Conservation (phyloP, 2,888 invertebrate species). For the Ophraella communa region DNA sequence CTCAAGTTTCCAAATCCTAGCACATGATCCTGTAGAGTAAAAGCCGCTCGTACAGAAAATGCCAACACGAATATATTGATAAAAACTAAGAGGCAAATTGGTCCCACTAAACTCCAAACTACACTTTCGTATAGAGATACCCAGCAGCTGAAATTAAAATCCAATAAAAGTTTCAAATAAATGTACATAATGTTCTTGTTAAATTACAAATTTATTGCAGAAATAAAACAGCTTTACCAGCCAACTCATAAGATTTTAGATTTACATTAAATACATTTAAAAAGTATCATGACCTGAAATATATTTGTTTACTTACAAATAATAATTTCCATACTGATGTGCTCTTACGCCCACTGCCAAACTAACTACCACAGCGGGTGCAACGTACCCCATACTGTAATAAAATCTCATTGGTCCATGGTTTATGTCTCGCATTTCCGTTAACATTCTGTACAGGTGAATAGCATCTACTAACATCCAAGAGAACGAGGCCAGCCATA, state of each 20-base stretch:
- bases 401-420: conserved; percentile 93
- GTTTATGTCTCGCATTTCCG: conserved; percentile 95
- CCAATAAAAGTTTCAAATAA: not conserved
- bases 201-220: no score
- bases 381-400: conserved; percentile 89
- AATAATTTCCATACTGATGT: conserved; percentile 92
- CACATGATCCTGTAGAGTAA: conserved; percentile 88
- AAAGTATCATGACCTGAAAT: not conserved
- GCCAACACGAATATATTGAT: conserved; percentile 82
- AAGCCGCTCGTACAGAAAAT: conserved; percentile 88
- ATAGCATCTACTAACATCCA: conserved; percentile 94
- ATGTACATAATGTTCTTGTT: no score
- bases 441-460: conserved; percentile 91
- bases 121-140: conserved; percentile 91
- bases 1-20: conserved; percentile 78
- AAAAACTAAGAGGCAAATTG: conserved; percentile 79
- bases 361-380: conserved; percentile 90
- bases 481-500: conserved; percentile 88
- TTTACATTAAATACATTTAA: no score
- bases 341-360: conserved; percentile 91
- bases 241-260: no score
- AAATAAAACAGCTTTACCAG: no score
- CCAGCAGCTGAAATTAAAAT: conserved; percentile 79
- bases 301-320: conserved; percentile 77
- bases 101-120: conserved; percentile 94